Percentiles rank a stretch among this genome's conserved stretches.
phyloP scores from a whole-genome alignment of 2,113 vertebrate species.

The Nibea albiflora region DNA sequence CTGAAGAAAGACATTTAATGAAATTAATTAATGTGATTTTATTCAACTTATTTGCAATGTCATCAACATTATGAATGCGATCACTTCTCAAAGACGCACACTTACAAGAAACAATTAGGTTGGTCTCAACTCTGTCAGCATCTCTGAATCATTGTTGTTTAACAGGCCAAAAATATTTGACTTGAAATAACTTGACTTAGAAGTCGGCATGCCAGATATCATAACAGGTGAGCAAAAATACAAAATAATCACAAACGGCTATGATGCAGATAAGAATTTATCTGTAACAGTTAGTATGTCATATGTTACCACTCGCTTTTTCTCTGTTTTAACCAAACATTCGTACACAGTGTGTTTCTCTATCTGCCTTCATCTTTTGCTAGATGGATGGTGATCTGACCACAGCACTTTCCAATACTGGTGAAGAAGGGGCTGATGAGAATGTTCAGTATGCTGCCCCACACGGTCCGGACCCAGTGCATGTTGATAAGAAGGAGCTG shows the following conservation, averaged over 20 bases:
- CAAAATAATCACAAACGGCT: conserved; percentile 1
- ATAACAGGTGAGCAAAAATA: background rate
- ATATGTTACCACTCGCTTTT: background rate
- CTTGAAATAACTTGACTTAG: background rate
- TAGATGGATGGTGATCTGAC: conserved; percentile 59
- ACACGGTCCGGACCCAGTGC: conserved; percentile 74
- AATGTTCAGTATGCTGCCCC: conserved; percentile 72
- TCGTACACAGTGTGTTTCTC: background rate
- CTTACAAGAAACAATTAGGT: background rate
- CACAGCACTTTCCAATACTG: conserved; percentile 69
- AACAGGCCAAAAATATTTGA: background rate
- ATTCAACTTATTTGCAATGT: background rate
- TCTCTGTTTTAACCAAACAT: conserved; percentile 2
- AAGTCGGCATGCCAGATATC: background rate
- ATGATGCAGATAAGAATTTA: background rate
- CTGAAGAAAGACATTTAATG: background rate
- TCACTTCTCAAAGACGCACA: background rate
- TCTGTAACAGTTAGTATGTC: background rate
- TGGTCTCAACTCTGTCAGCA: background rate
- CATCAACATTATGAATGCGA: background rate
- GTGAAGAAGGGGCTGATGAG: conserved; percentile 66
- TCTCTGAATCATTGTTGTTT: background rate
- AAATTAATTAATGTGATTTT: background rate
- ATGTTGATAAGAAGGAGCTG: conserved; percentile 78
- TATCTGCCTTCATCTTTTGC: conserved; percentile 47